Evolutionary conservation across 2,113 vertebrate genomes (phyloP), one percentile per base, ranked within the genome.

Genomic region (Peromyscus californicus): DNA sequence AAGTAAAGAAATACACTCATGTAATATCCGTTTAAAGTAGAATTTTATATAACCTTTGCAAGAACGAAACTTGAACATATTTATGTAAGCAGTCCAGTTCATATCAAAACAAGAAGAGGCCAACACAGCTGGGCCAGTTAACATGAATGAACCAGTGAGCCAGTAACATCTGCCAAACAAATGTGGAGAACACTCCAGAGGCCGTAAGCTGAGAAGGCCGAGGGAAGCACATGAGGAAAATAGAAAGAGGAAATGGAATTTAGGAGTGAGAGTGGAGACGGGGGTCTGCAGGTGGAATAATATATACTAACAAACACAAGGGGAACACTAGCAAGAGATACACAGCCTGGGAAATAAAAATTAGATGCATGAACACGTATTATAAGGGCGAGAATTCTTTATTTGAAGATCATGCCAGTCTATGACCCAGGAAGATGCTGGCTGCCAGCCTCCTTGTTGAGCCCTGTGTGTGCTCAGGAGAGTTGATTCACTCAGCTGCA

Each of bases 81-180:
- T 96, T 86, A 93, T 88, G 86, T 33, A 89, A 91, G 96, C 1
- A 2, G 65, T 90, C 26, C 48, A 93, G 59, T 88, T 91, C 78
- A 84, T 79, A 89, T 90, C 42, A 85, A 95, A 95, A 96, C 39
- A 88, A 92, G 54, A 95, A 94, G 93, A 95, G 61, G 17, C 79
- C 74, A n/a, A 86, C 42, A 39, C 85, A 95, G 90, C 88, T 91
- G 80, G 86, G 45, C 57, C 70, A 39, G 65, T 90, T 48, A 92
- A 90, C 51, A 45, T 74, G 90, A 96, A 97, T 48, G 75, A 95
- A 69, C 42, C 90, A 86, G 89, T 11, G 65, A 97, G 93, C 92
- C 93, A 96, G 65, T 31, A 91, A 94, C 85, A 89, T 91, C 65
- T 92, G 96, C 96, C 96, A 94, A 70, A 92, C 92, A 45, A 92